Conservation (phyloP, 2,113 vertebrate genomes). For the Damaliscus lunatus region DNA sequence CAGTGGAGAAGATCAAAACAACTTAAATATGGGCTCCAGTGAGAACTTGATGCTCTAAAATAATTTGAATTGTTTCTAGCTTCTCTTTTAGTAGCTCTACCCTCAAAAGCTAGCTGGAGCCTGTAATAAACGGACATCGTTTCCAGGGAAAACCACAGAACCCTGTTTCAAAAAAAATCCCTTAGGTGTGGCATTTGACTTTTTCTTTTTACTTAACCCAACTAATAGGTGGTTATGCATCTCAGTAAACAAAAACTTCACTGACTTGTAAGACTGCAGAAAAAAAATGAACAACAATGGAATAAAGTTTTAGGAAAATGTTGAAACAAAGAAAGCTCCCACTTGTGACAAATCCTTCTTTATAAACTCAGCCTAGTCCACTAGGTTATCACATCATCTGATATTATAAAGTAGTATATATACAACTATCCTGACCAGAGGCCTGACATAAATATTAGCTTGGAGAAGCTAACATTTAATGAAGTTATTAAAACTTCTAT, state of each 20-base stretch:
- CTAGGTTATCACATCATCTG: not conserved
- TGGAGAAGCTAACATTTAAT: not conserved
- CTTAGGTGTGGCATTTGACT: not conserved
- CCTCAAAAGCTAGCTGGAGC: not conserved
- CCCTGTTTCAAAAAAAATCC: not conserved
- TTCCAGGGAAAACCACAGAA: conserved; percentile 15
- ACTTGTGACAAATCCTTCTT: conserved; percentile 4
- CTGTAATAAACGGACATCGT: not conserved
- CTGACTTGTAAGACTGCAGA: not conserved
- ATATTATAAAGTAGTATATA: not conserved
- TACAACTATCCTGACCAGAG: not conserved
- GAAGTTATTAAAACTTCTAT: not conserved
- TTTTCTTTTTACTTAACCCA: conserved; percentile 11
- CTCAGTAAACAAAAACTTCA: conserved; percentile 28
- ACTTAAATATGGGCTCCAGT: not conserved
- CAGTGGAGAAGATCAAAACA: not conserved
- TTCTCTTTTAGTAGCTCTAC: not conserved
- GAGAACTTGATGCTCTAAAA: not conserved
- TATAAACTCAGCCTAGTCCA: not conserved
- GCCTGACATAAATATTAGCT: not conserved
- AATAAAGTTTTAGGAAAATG: conserved; percentile 21
- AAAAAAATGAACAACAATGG: not conserved
- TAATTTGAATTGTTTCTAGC: not conserved
- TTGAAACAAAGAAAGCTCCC: not conserved
- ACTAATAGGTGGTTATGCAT: not conserved